Conservation (phyloP, 2,888 invertebrate genomes). For the Oligia strigilis region DNA sequence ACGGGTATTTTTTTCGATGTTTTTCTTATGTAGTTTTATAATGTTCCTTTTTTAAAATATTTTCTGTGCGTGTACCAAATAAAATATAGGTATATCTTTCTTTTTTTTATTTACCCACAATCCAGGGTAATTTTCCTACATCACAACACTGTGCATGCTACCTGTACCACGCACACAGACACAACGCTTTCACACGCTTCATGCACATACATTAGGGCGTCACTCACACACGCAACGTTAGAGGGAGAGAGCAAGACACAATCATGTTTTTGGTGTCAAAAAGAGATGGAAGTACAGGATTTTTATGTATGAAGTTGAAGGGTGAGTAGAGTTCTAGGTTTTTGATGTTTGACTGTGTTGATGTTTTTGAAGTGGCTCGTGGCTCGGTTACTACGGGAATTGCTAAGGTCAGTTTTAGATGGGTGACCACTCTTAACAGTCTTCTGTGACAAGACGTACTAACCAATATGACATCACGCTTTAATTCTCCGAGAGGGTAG, state of each 20-base stretch:
- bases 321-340: conserved; percentile 50
- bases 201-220: conserved; percentile 70
- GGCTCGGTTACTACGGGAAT: neutral
- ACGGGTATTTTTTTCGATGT: accelerated
- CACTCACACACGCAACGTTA: conserved; percentile 64
- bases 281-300: conserved; percentile 54
- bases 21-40: neutral
- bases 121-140: conserved; percentile 41
- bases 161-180: conserved; percentile 78
- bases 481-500: too few species aligned
- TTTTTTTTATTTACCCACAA: conserved; percentile 38
- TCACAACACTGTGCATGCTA: conserved; percentile 59
- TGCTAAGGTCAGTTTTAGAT: conserved; percentile 4
- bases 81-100: too few species aligned
- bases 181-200: conserved; percentile 74
- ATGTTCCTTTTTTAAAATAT: neutral
- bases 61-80: neutral
- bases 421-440: conserved; percentile 8
- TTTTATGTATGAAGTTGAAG: conserved; percentile 39
- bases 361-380: conserved; percentile 1
- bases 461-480: neutral
- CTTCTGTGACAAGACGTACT: neutral
- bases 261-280: neutral
- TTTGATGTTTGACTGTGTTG: conserved; percentile 30
- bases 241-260: conserved; percentile 43